A percentile compares a stretch with the other conserved stretches of the same genome.
Conservation (phyloP, 2,888 invertebrate species). For the Callinectes sapidus region DNA sequence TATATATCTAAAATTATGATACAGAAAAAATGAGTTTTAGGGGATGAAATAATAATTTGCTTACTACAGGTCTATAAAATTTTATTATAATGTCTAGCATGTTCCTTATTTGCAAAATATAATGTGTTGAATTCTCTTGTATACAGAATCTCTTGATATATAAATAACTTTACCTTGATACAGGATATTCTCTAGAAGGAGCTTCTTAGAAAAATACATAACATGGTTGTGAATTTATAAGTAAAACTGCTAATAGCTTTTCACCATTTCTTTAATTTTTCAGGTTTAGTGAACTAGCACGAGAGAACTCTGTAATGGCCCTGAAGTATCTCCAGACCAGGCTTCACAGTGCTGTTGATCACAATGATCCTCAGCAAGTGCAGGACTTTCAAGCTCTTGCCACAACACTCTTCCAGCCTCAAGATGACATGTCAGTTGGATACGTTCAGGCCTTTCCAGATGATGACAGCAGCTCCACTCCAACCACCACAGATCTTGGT, state of each 20-base stretch:
- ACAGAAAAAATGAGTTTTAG: too few species aligned
- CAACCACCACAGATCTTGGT: slow-evolving; percentile 29
- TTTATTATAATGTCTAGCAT: too few species aligned
- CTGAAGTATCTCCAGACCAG: slow-evolving; percentile 85
- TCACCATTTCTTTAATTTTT: slow-evolving; percentile 4
- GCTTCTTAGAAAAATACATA: too few species aligned
- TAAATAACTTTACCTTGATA: too few species aligned
- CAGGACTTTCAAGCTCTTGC: slow-evolving; percentile 82
- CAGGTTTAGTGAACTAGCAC: slow-evolving; percentile 83
- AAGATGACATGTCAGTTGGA: slow-evolving; percentile 36
- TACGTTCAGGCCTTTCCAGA: slow-evolving; percentile 31
- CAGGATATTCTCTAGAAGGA: too few species aligned
- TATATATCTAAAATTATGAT: too few species aligned
- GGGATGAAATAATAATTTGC: too few species aligned
- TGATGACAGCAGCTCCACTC: slow-evolving; percentile 46
- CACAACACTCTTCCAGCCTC: slow-evolving; percentile 80
- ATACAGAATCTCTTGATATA: too few species aligned
- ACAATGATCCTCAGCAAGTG: slow-evolving; percentile 79
- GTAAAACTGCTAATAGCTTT: background rate
- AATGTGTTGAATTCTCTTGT: too few species aligned
- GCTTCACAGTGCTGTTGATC: slow-evolving; percentile 85
- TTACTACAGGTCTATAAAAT: too few species aligned
- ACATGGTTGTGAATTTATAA: background rate
- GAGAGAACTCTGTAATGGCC: slow-evolving; percentile 81
- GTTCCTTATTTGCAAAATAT: too few species aligned